Evolutionary conservation across 1,140 invertebrate species (phyloP), one percentile per base, ranked within the genome.

Genomic region (Tyrophagus putrescentiae): DNA sequence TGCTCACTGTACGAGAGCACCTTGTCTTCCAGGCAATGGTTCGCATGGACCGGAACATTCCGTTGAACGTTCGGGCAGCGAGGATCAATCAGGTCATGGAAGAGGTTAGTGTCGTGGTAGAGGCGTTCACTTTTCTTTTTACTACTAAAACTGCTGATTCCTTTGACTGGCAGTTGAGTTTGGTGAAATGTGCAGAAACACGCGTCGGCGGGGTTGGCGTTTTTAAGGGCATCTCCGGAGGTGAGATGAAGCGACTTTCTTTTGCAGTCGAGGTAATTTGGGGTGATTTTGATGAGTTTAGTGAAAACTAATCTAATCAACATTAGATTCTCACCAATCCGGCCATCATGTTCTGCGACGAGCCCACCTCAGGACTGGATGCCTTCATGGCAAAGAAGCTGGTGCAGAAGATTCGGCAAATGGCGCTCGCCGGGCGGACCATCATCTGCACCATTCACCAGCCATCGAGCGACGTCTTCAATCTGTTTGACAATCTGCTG

Each of bases 191-290:
- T 67, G 72, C 73, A 23, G 64, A 80, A 66, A 92, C 87, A n/a
- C 76, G 84, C 11, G 96, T 95, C 64, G 90, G 89, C 1, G 79
- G 84, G 61, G 80, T 85, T 0, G 89, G 89, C 1, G 73, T 82
- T 48, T 72, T 88, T 0, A 93, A 93, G 75, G 90, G 92, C 0
- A 84, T 98, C 28, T 96, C 91, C 0, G 92, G 92, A 18, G 93
- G 93, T 0, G 94, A 98, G 74, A 85, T 84, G 76, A 95, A 94
- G 71, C 78, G 93, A 65, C 72, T 98, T 18, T 84, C 91, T 0
- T 95, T 97, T 72, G 93, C 91, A 29, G 87, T 87, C 0, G 92
- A 97, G 76, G 87, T 93, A 48, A 7, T 6, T 48, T 48, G 31
- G 23, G 31, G 7, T 9, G 21, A 25, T 25, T 25, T 25, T 29